phyloP scores from a whole-genome alignment of 2,113 vertebrate species.

The Apus apus region DNA sequence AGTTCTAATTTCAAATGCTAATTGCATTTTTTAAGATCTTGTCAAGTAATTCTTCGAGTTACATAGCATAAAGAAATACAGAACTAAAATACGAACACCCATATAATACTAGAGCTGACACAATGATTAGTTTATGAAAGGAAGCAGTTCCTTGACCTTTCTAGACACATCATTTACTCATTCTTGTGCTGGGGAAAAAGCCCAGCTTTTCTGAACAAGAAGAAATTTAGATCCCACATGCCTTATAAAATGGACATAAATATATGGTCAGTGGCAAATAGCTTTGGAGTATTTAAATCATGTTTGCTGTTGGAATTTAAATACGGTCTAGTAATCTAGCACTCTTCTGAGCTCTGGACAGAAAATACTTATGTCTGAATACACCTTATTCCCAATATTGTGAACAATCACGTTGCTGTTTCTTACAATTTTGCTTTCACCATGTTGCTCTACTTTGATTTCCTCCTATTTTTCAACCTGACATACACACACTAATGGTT shows the following conservation, averaged over 20 bases:
- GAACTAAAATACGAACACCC: background rate
- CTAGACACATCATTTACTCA: background rate
- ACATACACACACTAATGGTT: constrained; percentile 23
- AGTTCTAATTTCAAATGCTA: background rate
- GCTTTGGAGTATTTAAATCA: background rate
- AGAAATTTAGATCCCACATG: background rate
- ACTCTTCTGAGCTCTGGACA: background rate
- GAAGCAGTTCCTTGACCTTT: background rate
- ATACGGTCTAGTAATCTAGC: background rate
- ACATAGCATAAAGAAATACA: background rate
- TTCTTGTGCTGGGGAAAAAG: background rate
- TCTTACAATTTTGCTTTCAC: constrained; percentile 35
- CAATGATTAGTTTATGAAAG: background rate
- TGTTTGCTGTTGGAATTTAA: background rate
- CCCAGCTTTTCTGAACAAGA: background rate
- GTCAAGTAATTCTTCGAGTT: background rate
- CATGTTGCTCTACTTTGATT: constrained; percentile 41
- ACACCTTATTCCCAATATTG: background rate
- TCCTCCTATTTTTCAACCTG: constrained; percentile 67
- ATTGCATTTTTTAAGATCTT: background rate
- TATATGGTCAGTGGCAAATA: background rate
- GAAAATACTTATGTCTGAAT: background rate
- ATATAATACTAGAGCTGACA: background rate
- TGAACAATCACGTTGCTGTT: constrained; percentile 19
- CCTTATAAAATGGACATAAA: background rate